Evolutionary conservation across 2,797 vertebrate genomes (phyloP).

Genomic region (Hypotaenidia okinawae): DNA sequence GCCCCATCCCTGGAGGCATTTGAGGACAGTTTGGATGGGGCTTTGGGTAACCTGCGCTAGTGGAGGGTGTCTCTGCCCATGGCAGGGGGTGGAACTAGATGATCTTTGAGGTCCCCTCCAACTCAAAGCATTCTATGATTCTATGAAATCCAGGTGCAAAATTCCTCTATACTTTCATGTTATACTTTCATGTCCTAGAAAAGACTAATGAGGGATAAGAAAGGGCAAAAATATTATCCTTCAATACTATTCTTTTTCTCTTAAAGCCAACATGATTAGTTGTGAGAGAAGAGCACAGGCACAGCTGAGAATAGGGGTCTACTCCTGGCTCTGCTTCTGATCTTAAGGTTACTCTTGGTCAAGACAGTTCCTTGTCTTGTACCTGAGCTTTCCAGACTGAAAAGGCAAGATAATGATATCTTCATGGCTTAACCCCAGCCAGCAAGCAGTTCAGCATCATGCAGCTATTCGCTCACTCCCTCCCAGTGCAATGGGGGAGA

Average conservation of each 20-base stretch:
- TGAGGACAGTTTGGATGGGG: no score
- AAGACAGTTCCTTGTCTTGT: background rate
- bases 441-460: no score
- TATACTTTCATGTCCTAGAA: background rate
- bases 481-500: no score
- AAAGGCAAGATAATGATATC: background rate
- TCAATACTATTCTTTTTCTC: background rate
- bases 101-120: no score
- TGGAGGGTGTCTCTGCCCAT: no score
- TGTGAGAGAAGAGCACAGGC: background rate
- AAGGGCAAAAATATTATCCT: background rate
- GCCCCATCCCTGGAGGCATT: no score
- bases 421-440: no score
- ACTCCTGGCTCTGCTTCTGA: background rate
- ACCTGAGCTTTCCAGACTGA: background rate
- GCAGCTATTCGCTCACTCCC: no score
- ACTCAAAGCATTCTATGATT: no score
- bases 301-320: background rate
- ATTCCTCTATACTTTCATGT: background rate
- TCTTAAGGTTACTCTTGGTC: constrained; percentile 1
- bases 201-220: background rate
- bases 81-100: no score
- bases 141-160: background rate
- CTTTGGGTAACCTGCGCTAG: no score
- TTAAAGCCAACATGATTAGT: background rate